Conservation (phyloP, 1,140 invertebrate species). For the Trichonephila inaurata region DNA sequence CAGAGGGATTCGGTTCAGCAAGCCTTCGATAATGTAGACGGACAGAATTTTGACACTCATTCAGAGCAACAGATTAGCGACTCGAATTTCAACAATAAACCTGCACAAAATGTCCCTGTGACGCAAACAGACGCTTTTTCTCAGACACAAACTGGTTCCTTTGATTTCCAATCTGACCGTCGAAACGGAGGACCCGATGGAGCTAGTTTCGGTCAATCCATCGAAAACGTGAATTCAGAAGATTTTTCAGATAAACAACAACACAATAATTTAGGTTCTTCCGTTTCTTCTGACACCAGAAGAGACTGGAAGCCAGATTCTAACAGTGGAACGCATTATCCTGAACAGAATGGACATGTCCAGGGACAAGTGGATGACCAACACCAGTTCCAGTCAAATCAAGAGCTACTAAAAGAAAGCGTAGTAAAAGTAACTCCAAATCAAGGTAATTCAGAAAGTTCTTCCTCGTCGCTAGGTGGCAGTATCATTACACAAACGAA, state of each 20-base stretch:
- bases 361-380: background rate
- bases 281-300: background rate
- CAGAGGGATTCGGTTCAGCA: background rate
- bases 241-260: background rate
- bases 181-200: background rate
- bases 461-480: background rate
- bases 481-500: background rate
- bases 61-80: background rate
- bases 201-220: background rate
- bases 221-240: conserved; percentile 10
- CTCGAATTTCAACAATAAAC: background rate
- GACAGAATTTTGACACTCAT: background rate
- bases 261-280: background rate
- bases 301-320: background rate
- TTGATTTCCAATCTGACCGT: background rate
- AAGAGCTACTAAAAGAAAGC: background rate
- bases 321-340: background rate
- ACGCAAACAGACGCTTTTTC: background rate
- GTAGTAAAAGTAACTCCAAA: background rate
- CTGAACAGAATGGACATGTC: background rate
- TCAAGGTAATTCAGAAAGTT: background rate
- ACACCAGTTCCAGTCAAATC: background rate
- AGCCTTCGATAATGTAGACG: background rate
- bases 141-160: background rate
- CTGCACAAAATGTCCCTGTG: background rate